phyloP scores from a whole-genome alignment of 1,140 invertebrate species.

The Uloborus diversus region DNA sequence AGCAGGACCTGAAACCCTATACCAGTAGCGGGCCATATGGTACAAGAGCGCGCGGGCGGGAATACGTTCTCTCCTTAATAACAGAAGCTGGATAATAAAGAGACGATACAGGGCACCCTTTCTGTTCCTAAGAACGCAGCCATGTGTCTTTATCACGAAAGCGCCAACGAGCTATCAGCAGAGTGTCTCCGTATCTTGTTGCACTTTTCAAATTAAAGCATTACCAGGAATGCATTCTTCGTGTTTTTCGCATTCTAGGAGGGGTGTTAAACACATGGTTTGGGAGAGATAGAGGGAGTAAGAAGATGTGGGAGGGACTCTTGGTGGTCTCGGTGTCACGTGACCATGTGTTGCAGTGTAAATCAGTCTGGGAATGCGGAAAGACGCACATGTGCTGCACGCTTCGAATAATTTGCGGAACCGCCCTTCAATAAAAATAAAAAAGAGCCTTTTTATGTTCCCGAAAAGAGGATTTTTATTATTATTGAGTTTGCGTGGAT shows the following conservation, averaged over 20 bases:
- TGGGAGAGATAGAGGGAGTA: not conserved
- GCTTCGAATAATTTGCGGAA: no score
- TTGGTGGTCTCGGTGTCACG: not conserved
- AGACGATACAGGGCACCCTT: constrained; percentile 7
- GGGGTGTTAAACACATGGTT: not conserved
- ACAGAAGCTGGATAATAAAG: not conserved
- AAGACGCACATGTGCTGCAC: no score
- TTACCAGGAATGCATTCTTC: not conserved
- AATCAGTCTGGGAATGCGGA: no score
- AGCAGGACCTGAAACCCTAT: constrained; percentile 22
- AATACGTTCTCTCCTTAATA: not conserved
- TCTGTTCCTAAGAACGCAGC: constrained; percentile 6
- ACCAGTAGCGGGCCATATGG: constrained; percentile 20
- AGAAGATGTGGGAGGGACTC: not conserved
- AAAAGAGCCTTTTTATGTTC: no score
- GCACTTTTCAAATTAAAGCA: not conserved
- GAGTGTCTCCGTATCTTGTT: not conserved
- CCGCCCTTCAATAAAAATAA: no score
- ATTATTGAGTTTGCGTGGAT: no score
- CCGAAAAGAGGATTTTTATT: no score
- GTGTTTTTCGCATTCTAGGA: not conserved
- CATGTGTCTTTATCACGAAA: constrained; percentile 12
- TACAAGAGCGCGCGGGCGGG: not conserved
- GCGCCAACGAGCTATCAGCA: not conserved
- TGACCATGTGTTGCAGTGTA: not conserved